Evolutionary conservation across 2,888 invertebrate species (phyloP).

Genomic region (Meganola albula): DNA sequence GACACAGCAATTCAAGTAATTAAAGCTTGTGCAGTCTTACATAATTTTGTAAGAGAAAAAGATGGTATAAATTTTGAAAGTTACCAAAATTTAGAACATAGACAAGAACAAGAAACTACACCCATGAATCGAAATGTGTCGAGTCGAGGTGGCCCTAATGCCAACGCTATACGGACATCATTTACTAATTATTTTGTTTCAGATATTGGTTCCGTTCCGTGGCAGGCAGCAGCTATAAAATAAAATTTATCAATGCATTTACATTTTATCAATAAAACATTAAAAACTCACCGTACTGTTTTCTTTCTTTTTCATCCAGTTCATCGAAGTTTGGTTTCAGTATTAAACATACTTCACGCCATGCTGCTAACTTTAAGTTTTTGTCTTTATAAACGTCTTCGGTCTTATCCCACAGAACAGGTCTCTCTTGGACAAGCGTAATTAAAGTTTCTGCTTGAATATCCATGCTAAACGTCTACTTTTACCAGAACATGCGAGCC

Average conservation of each 20-base stretch:
- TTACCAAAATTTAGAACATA: slow-evolving; percentile 24
- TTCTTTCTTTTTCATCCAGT: too few species aligned
- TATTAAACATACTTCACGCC: slow-evolving; percentile 32
- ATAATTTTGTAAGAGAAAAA: too few species aligned
- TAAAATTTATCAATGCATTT: slow-evolving; percentile 24
- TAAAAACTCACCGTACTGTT: slow-evolving; percentile 29
- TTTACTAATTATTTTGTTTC: slow-evolving; percentile 26
- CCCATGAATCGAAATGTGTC: slow-evolving; percentile 22
- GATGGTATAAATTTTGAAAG: slow-evolving; percentile 22
- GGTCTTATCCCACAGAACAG: slow-evolving; percentile 28
- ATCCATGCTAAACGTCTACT: slow-evolving; percentile 14
- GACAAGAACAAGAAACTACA: slow-evolving; percentile 28
- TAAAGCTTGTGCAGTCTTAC: slow-evolving; percentile 25
- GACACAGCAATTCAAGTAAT: slow-evolving; percentile 23
- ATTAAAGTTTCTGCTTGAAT: slow-evolving; percentile 24
- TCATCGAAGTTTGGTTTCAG: too few species aligned
- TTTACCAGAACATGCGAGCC: slow-evolving; percentile 12
- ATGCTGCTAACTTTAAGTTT: slow-evolving; percentile 26
- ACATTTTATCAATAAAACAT: slow-evolving; percentile 23
- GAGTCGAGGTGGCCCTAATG: slow-evolving; percentile 27
- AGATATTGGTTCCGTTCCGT: slow-evolving; percentile 26
- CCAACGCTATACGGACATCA: slow-evolving; percentile 26
- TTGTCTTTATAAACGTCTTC: slow-evolving; percentile 26
- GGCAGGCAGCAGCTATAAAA: slow-evolving; percentile 26
- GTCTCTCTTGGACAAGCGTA: slow-evolving; percentile 28